Conservation (phyloP, 2,113 vertebrate species). For the Ellobius talpinus region DNA sequence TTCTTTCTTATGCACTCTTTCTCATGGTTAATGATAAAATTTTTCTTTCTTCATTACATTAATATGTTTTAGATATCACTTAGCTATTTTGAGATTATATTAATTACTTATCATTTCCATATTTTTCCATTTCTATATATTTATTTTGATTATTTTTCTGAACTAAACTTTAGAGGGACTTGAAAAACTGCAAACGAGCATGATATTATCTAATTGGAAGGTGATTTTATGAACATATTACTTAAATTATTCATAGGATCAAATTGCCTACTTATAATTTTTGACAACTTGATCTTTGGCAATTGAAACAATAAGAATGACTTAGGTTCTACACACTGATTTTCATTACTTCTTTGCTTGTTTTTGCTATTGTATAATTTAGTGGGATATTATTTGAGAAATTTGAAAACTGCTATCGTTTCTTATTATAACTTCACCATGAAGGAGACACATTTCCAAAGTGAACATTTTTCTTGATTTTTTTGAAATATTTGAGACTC, state of each 20-base stretch:
- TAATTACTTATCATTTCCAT: not conserved
- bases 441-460: not conserved
- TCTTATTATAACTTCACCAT: not conserved
- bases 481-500: not conserved
- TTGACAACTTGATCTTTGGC: not conserved
- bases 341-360: not conserved
- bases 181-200: not conserved
- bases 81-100: not conserved
- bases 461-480: not conserved
- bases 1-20: not conserved
- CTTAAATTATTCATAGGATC: not conserved
- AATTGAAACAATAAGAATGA: not conserved
- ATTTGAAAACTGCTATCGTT: not conserved
- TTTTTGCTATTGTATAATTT: not conserved
- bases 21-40: not conserved
- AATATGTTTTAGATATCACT: not conserved
- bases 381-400: not conserved
- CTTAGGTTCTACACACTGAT: not conserved
- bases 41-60: conserved; percentile 3
- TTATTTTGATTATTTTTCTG: not conserved
- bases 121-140: not conserved
- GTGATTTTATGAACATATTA: not conserved
- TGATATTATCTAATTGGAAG: not conserved
- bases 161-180: not conserved
- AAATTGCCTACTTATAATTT: not conserved